Evolutionary conservation across 1,140 invertebrate species (phyloP), one percentile per base, ranked within the genome.

Genomic region (Cherax destructor): DNA sequence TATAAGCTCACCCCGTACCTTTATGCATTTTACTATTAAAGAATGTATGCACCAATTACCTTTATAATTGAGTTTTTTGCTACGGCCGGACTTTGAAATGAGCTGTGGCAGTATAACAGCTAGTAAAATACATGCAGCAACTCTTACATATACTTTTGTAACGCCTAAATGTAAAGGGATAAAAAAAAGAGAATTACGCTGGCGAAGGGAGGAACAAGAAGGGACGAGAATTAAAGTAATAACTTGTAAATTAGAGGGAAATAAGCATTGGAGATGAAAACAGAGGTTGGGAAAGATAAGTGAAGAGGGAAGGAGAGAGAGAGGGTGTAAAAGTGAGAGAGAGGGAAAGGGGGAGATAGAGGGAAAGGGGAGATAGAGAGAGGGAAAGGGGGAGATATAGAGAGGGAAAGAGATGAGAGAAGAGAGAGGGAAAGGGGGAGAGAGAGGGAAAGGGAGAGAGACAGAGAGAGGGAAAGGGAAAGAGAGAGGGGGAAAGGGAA

Each of bases 161-260:
- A 41, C 30, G 30, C 30, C 30, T 41, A 56, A 13, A 56, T 56
- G 13, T 56, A 56, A 56, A 56, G 52, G 59, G 72, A 24, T 74
- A 56, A 21, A 50, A 21, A 30, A 87, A 76, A 50, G 76, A 87
- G 76, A 87, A 59, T 78, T 87, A 65, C 56, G 30, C 13, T 21
- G 30, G 47, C 52, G 76, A 61, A 52, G 52, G 76, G 85, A 77
- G 56, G 52, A 74, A 79, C 65, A 69, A 86, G 84, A 69, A 86
- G 84, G 84, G 84, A 86, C 21, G 41, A 13, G 85, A 87, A 87
- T 87, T 87, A 87, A 50, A 77, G 49, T 87, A 87, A 87, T 87
- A 87, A 87, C 76, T 87, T 87, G 85, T 69, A 87, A 87, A 87
- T 87, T 87, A 87, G 85, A 87, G 85, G 74, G 30, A 87, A 13